These are phyloP conservation scores for Muraenolepis orangiensis DNA, from an alignment of 2,797 vertebrate species.

Conservation along the genomic window DNA sequence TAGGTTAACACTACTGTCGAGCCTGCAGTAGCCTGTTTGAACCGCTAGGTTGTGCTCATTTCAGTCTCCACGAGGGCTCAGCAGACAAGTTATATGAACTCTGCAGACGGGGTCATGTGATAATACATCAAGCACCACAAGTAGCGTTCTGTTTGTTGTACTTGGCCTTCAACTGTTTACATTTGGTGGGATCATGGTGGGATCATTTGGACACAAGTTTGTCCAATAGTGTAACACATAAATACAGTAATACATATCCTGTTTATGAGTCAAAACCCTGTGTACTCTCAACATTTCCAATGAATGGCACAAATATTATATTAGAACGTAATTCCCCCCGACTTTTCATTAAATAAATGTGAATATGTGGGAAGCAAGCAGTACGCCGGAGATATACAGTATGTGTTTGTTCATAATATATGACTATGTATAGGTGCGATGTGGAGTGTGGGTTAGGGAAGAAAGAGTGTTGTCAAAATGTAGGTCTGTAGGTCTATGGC, in stretches of 20 bases:
- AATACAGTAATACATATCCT: neutral
- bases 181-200: neutral
- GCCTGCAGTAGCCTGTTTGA: constrained; percentile 47
- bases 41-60: constrained; percentile 59
- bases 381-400: neutral
- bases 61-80: constrained; percentile 50
- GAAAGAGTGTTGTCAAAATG: neutral
- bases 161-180: neutral
- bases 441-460: neutral
- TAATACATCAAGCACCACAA: neutral
- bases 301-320: neutral
- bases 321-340: neutral
- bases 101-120: neutral
- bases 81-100: neutral
- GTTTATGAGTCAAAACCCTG: neutral
- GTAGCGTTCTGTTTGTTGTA: neutral
- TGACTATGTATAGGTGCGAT: neutral
- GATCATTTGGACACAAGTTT: neutral
- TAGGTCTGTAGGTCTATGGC: neutral
- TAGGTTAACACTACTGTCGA: neutral
- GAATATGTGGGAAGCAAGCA: neutral
- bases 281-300: neutral
- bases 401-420: neutral
- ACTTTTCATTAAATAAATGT: neutral
- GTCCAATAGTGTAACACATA: neutral